Evolutionary conservation across 2,888 invertebrate species (phyloP), one percentile per base, ranked within the genome.

Genomic region (Ganaspis brasiliensis): DNA sequence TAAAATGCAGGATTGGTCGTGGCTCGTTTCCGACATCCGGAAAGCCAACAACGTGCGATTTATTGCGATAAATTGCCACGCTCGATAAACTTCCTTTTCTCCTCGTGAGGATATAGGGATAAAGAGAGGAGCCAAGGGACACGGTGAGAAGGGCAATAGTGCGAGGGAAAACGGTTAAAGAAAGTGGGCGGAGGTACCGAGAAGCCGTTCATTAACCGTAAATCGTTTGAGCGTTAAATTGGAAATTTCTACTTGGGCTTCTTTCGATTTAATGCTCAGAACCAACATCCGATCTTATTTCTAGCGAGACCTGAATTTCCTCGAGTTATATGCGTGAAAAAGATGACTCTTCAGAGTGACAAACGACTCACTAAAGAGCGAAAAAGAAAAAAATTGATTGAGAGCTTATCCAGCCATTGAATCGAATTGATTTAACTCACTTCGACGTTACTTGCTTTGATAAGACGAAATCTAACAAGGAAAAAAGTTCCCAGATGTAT

Each of bases 161-260:
- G 74, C 52, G 76, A 74, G 72, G 70, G 57, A 57, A 75, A 73
- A 73, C 57, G 45, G 71, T 70, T 21, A 31, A 19, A 56, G 45
- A 73, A 31, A 55, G 40, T 24, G 40, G 61, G 24, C 19, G 40
- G 37, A 56, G 55, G 67, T 26, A 37, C 55, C 67, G 40, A 67
- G 37, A 56, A 74, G 67, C 67, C 67, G 40, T 76, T 73, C 76
- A 57, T 76, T 76, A 76, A 56, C 59, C 57, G 63, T 73, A 73
- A 76, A 73, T 76, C 73, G 73, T 37, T 76, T 76, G 49, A 56
- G 76, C 73, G 73, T 73, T 73, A 76, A 73, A 76, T 76, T 76
- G 76, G 70, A 76, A 76, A 76, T 76, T 73, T 76, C 70, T 73
- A 56, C 56, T 45, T 14, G 45, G 67, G 67, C 45, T 45, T 67